A percentile compares a stretch with the other conserved stretches of the same genome.
These are phyloP conservation scores for Oligia latruncula DNA, from an alignment of 2,888 invertebrate species.

Conservation along the genomic window DNA sequence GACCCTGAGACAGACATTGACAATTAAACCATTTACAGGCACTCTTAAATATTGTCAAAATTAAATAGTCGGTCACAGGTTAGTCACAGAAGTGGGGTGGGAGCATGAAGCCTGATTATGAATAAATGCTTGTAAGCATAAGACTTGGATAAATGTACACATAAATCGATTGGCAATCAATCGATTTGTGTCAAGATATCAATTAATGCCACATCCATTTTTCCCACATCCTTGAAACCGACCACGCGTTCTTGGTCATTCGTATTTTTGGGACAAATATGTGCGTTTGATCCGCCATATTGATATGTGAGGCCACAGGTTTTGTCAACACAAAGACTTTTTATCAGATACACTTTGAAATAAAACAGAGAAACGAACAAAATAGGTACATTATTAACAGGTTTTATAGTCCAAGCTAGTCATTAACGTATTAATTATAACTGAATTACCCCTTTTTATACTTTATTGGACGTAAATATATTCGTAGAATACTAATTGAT, in stretches of 20 bases:
- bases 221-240: conserved; percentile 30
- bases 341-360: conserved; percentile 13
- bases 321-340: conserved; percentile 24
- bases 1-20: too few relatives aligned
- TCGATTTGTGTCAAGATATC: neutral
- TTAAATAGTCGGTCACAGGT: too few relatives aligned
- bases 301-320: conserved; percentile 43
- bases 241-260: conserved; percentile 72
- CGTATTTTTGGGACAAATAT: conserved; percentile 74
- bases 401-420: conserved; percentile 10
- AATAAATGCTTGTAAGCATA: neutral
- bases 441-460: conserved; percentile 30
- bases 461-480: conserved; percentile 1
- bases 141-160: neutral
- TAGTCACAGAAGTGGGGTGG: neutral
- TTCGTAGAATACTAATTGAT: conserved; percentile 35
- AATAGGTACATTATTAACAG: neutral
- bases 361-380: conserved; percentile 18
- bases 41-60: too few relatives aligned
- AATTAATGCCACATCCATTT: conserved; percentile 21
- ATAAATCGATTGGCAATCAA: neutral
- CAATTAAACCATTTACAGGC: too few relatives aligned
- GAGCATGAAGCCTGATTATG: neutral
- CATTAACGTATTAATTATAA: conserved; percentile 25
- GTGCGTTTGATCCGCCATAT: conserved; percentile 60